Evolutionary conservation across 2,113 vertebrate species (phyloP), one percentile per base, ranked within the genome.

Genomic region (Lynx canadensis): DNA sequence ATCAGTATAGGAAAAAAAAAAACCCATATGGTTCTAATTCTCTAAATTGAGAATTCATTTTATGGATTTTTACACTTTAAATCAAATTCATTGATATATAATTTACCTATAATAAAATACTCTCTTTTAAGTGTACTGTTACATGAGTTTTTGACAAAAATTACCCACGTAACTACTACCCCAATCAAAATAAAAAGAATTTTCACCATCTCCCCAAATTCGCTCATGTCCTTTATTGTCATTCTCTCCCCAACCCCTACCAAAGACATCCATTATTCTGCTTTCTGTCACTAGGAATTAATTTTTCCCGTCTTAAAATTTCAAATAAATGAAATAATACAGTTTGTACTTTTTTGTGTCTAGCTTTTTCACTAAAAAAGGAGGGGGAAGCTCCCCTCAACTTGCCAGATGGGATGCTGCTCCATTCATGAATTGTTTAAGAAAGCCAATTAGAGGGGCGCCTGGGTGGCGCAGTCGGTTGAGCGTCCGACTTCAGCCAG

Each of bases 111-210:
- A 48, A 66, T 52, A 91, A 76, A 83, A 65, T 69, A 48, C 0
- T 60, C 10, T n/a, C 29, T 79, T 23, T 60, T 82, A 94, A 69
- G 38, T 60, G 68, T 71, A n/a, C 19, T 74, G 15, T 68, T 89
- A 63, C 23, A 21, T 65, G 27, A 69, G 36, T 76, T 97, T 97
- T 94, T 89, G 74, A 86, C 74, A 81, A 94, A 87, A n/a, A 21
- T 31, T 69, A 65, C 4, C 7, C 23, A 27, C 19, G 33, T 87
- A 50, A 63, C 45, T 36, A 65, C n/a, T 76, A 36, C 1, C 50
- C 27, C 16, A 76, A 16, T 63, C n/a, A 48, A 55, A 14, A 68
- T 55, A 78, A n/a, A 84, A 33, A 66, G 41, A 57, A 50, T 60
- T 76, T 90, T 48, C 45, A 57, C 31, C 3, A 57, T 18, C 15